Evolutionary conservation across 1,140 invertebrate species (phyloP).

Genomic region (Teleopsis dalmanni): DNA sequence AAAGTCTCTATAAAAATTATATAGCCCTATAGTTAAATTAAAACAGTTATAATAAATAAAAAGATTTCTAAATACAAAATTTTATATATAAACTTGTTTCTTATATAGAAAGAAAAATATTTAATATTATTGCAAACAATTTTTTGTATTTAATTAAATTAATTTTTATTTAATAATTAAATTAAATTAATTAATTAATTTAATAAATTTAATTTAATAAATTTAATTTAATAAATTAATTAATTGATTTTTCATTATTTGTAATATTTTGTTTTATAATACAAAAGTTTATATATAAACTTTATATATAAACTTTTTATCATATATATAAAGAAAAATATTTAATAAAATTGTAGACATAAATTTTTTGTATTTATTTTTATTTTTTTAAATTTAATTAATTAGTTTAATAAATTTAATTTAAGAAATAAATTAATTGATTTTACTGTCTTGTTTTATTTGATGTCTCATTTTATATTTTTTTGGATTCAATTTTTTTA

Average conservation of each 20-base stretch:
- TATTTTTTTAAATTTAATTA: not conserved
- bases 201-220: not conserved
- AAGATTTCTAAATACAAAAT: not conserved
- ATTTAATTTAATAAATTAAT: not conserved
- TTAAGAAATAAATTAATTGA: not conserved
- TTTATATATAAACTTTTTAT: not conserved
- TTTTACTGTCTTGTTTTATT: not conserved
- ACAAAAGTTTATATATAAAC: not conserved
- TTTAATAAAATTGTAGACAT: not conserved
- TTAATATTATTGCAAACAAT: not conserved
- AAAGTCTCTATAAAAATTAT: no score
- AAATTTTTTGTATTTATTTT: not conserved
- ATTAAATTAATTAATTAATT: not conserved
- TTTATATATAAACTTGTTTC: not conserved
- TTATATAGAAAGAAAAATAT: not conserved
- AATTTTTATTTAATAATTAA: not conserved
- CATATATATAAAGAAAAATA: not conserved
- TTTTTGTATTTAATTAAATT: not conserved
- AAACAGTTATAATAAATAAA: no score
- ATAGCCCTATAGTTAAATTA: no score
- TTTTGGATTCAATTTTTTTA: not conserved
- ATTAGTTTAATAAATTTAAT: not conserved
- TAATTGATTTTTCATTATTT: no score
- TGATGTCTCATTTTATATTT: not conserved
- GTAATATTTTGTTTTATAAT: not conserved